Evolutionary conservation across 2,888 invertebrate species (phyloP), one percentile per base, ranked within the genome.

Genomic region (Orthosia gracilis): DNA sequence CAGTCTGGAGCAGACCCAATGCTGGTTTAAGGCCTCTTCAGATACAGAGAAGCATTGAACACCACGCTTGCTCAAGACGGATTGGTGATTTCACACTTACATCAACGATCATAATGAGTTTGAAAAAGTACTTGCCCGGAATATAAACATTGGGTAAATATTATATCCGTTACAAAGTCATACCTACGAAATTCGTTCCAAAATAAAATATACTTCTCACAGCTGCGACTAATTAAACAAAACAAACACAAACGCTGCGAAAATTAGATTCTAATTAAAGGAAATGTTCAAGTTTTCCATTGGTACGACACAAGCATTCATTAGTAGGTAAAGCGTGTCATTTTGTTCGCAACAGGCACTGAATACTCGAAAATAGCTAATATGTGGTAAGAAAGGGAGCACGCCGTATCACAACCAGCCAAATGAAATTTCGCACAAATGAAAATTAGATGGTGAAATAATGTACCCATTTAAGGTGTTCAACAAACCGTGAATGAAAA

Each of bases 401-500:
- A 76, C 67, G 21, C 66, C 73, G 73, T 82, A 82, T 82, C 82
- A 88, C 82, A 80, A 76, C 79, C 80, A 85, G 85, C 85, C 81
- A 82, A 91, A 92, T 89, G 83, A 90, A 93, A 91, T 92, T 93
- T 91, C 85, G 91, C 91, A 89, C 90, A 92, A 92, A 92, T 92
- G 88, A 87, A 87, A 85, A 87, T 87, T 86, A 86, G 78, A 84
- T 73, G 86, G 80, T 76, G 64, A 91, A 92, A 92, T 93, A 92
- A 94, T 91, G 90, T 91, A 82, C 86, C 89, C 89, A 92, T 92
- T 94, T 83, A 88, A 77, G 40, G 76, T 90, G 91, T 89, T 92
- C 90, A 94, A 92, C 94, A 92, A 94, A 92, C 92, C 94, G 89
- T 94, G 90, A 92, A 92, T 61, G 91, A 89, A 91, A 92, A 93